phyloP scores from a whole-genome alignment of 1,140 invertebrate species.

The Araneus ventricosus region DNA sequence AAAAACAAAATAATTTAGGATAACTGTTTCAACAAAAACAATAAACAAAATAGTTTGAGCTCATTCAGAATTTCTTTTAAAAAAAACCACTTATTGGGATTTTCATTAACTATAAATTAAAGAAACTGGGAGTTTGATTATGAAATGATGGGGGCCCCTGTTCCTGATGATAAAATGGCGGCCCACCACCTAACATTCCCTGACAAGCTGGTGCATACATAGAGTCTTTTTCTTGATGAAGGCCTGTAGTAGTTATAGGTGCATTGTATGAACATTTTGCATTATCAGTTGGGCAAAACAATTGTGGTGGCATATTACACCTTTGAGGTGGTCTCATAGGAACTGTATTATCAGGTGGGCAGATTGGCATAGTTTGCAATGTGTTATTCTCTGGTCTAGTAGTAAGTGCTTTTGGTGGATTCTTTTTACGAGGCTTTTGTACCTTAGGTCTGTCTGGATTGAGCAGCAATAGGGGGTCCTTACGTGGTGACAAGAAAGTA shows the following conservation, averaged over 20 bases:
- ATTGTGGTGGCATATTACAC: slow-evolving; percentile 54
- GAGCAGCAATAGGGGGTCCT: slow-evolving; percentile 19
- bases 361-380: slow-evolving; percentile 14
- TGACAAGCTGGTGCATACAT: slow-evolving; percentile 61
- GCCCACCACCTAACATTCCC: slow-evolving; percentile 15
- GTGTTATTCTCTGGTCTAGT: slow-evolving; percentile 40
- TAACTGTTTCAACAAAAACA: not conserved
- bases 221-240: slow-evolving; percentile 70
- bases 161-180: slow-evolving; percentile 70
- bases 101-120: slow-evolving; percentile 56
- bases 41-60: not conserved
- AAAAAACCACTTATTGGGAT: not conserved
- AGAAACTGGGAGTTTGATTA: slow-evolving; percentile 72
- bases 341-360: slow-evolving; percentile 42
- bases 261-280: slow-evolving; percentile 71
- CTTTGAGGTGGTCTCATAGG: slow-evolving; percentile 58
- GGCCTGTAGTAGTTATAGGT: slow-evolving; percentile 22
- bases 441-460: slow-evolving; percentile 32
- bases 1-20: not conserved
- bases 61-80: slow-evolving; percentile 5
- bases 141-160: slow-evolving; percentile 59
- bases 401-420: slow-evolving; percentile 29
- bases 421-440: slow-evolving; percentile 50
- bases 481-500: slow-evolving; percentile 63
- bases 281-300: slow-evolving; percentile 67